Conservation (phyloP, 92 coral and sea anemone species). For the Umimayanthus kanabou region DNA sequence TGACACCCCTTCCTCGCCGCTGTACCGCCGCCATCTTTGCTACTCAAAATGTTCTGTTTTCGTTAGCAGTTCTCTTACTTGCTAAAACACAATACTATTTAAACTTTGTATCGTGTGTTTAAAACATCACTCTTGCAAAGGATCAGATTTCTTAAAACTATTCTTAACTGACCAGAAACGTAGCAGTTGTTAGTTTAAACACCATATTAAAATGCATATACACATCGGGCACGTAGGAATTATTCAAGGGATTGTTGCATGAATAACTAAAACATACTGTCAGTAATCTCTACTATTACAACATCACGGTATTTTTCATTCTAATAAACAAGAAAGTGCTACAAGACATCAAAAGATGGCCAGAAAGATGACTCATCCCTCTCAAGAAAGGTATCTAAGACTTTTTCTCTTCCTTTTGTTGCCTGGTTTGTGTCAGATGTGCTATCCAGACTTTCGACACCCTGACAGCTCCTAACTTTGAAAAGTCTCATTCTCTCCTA, state of each 20-base stretch:
- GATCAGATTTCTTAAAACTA: slow-evolving; percentile 91
- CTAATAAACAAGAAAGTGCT: slow-evolving; percentile 26
- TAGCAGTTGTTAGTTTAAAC: slow-evolving; percentile 77
- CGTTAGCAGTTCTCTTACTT: slow-evolving; percentile 51
- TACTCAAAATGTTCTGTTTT: slow-evolving; percentile 40
- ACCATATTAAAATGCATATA: slow-evolving; percentile 66
- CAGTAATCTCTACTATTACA: background rate
- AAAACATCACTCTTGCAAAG: slow-evolving; percentile 72
- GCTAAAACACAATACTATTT: slow-evolving; percentile 77
- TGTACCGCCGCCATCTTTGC: slow-evolving; percentile 47
- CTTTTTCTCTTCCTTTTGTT: slow-evolving; percentile 14
- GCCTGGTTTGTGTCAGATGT: slow-evolving; percentile 24
- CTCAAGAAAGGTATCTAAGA: slow-evolving; percentile 14
- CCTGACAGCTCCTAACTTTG: slow-evolving; percentile 13
- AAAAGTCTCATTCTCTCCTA: slow-evolving; percentile 4
- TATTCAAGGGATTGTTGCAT: slow-evolving; percentile 3
- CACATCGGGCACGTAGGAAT: slow-evolving; percentile 27
- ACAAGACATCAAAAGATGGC: background rate
- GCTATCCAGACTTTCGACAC: slow-evolving; percentile 14
- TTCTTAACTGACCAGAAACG: slow-evolving; percentile 69
- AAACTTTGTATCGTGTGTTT: slow-evolving; percentile 92
- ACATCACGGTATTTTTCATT: slow-evolving; percentile 14
- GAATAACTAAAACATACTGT: background rate
- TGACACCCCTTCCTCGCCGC: slow-evolving; percentile 37
- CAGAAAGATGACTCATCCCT: slow-evolving; percentile 5